A percentile compares a stretch with the other conserved stretches of the same genome.
These are phyloP conservation scores for Denticeps clupeoides DNA, from an alignment of 2,797 vertebrate species.

Conservation along the genomic window DNA sequence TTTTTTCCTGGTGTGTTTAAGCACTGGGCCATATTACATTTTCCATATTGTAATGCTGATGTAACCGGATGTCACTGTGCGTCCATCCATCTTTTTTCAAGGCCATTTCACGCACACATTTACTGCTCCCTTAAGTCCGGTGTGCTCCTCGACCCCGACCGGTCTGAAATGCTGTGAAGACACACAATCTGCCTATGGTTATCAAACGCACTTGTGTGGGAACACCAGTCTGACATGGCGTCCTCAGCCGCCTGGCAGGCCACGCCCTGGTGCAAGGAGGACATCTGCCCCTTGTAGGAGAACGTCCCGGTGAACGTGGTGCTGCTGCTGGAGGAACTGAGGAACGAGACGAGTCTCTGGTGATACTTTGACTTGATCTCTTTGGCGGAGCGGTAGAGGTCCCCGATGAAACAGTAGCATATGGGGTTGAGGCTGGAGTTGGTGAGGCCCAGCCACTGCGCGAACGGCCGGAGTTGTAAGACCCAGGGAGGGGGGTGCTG, in stretches of 20 bases:
- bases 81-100: too few species aligned
- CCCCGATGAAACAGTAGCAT: conserved; percentile 85
- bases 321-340: conserved; percentile 44
- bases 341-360: conserved; percentile 59
- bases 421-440: conserved; percentile 91
- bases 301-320: conserved; percentile 41
- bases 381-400: conserved; percentile 77
- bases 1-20: too few species aligned
- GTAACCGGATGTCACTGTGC: too few species aligned
- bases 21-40: too few species aligned
- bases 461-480: conserved; percentile 74
- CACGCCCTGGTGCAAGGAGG: conserved; percentile 27
- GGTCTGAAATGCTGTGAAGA: conserved; percentile 36
- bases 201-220: conserved; percentile 30
- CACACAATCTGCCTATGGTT: conserved; percentile 36
- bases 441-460: conserved; percentile 84
- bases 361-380: conserved; percentile 76
- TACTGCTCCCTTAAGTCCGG: conserved; percentile 23
- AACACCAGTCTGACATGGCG: conserved; percentile 32
- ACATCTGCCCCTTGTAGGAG: conserved; percentile 37
- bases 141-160: conserved; percentile 15
- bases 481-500: conserved; percentile 67
- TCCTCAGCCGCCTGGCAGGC: conserved; percentile 22
- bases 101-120: too few species aligned
- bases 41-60: too few species aligned